Evolutionary conservation across 2,797 vertebrate genomes (phyloP).

Genomic region (Cirrhinus mrigala): DNA sequence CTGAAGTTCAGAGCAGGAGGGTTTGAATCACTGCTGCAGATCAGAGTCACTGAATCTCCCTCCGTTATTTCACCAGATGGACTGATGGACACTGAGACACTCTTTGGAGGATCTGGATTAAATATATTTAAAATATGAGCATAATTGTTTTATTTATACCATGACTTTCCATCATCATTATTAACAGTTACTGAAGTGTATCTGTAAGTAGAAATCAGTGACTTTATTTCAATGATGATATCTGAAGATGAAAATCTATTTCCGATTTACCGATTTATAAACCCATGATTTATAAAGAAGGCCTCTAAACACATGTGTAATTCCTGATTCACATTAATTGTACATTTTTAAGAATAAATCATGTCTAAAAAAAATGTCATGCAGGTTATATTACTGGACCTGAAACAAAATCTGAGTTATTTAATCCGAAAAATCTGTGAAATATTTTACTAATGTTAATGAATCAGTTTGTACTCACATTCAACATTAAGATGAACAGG

Average conservation of each 20-base stretch:
- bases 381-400: neutral
- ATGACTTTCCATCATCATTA: neutral
- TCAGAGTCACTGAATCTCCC: constrained; percentile 55
- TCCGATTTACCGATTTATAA: neutral
- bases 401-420: neutral
- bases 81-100: neutral
- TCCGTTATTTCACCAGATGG: constrained; percentile 25
- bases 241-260: neutral
- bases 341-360: neutral
- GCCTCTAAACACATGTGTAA: neutral
- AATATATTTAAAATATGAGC: neutral
- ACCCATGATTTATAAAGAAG: neutral
- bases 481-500: neutral
- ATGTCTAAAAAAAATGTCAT: neutral
- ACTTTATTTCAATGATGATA: too few relatives aligned
- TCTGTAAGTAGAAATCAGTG: neutral
- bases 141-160: neutral
- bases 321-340: neutral
- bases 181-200: neutral
- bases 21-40: constrained; percentile 62
- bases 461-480: constrained; percentile 12
- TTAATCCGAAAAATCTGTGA: neutral
- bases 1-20: constrained; percentile 49
- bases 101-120: constrained; percentile 12
- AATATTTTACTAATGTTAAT: neutral